Base-by-base conservation (phyloP, 2,797 vertebrate species). In the Gobio occitaniae region DNA sequence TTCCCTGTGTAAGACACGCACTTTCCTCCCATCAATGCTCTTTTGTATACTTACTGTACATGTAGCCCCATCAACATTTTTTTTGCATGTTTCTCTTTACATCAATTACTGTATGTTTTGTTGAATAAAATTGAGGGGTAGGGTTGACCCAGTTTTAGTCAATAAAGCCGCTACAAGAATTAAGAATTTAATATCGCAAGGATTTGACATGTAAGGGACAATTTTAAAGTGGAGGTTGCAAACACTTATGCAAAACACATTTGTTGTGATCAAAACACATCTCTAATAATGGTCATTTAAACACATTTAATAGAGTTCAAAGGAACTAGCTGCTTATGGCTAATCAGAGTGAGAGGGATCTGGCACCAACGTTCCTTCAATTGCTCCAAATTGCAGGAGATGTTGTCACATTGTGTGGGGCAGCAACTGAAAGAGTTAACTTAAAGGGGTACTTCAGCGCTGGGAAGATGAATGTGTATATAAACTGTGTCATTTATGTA, bases 261-360 rank as follows among this genome's bases (percentile, higher is more conserved):
- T 86, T 86, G 82, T 79, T 74, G 85, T 65, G 78, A 88, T 86
- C 85, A 76, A 86, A 85, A 86, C 63, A 87, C 86, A 83, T 80
- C 54, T 85, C 69, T 78, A 77, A 86, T 76, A 84, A 82, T 85
- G 76, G 75, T 56, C 21, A 80, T 84, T 86, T 86, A 81, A 89
- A 80, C 75, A 83, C 86, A 78, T 80, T 86, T 79, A 84, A 74
- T 84, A 80, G 47, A 71, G 38, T 77, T 88, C 76, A 89, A 87
- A 87, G 59, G 47, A 8, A 75, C 32, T 38, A 65, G 78, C 65
- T 41, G n/a, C 63, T 84, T 85, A 82, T 65, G 48, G 41, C 77
- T 81, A 83, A 87, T 87, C 83, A 84, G 87, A 85, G 83, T 19
- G 66, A 86, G 76, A 50, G 78, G 54, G 81, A 87, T 82, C 66